Conservation (phyloP, 2,888 invertebrate species). For the Apodemia mormo region DNA sequence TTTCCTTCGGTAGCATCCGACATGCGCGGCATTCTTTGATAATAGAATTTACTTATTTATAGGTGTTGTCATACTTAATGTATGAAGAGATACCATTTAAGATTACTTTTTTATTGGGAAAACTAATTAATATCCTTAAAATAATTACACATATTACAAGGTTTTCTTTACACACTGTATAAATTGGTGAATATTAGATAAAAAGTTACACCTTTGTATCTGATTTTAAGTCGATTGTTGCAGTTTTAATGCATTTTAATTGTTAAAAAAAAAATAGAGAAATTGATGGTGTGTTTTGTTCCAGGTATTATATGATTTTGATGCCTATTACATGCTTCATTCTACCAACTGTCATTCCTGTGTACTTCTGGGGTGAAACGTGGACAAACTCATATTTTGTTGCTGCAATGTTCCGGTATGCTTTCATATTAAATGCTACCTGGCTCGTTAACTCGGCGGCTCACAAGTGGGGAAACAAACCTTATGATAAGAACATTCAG, state of each 20-base stretch:
- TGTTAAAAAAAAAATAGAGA: neutral
- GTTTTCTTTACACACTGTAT: too few species aligned
- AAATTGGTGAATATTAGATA: too few species aligned
- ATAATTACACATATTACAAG: too few species aligned
- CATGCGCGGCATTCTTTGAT: too few species aligned
- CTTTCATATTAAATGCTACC: slow-evolving; percentile 90
- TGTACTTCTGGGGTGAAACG: slow-evolving; percentile 89
- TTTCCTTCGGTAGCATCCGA: too few species aligned
- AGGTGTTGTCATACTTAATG: too few species aligned
- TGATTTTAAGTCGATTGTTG: too few species aligned
- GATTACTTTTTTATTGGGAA: too few species aligned
- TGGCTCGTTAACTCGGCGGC: slow-evolving; percentile 96
- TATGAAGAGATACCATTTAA: too few species aligned
- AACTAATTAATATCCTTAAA: too few species aligned
- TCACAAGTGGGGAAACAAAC: slow-evolving; percentile 89
- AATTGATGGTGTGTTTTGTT: slow-evolving; percentile 28
- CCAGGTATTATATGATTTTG: slow-evolving; percentile 87
- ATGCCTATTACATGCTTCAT: slow-evolving; percentile 90
- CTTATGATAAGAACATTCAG: slow-evolving; percentile 88
- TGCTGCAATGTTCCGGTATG: slow-evolving; percentile 88
- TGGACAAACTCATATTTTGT: slow-evolving; percentile 85
- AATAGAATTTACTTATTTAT: too few species aligned
- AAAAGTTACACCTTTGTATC: too few species aligned
- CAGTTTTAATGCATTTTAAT: neutral
- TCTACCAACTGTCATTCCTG: slow-evolving; percentile 88